A percentile compares a stretch with the other conserved stretches of the same genome.
Conservation (phyloP, 2,797 vertebrate species). For the Cynodonichthys magdalenae region DNA sequence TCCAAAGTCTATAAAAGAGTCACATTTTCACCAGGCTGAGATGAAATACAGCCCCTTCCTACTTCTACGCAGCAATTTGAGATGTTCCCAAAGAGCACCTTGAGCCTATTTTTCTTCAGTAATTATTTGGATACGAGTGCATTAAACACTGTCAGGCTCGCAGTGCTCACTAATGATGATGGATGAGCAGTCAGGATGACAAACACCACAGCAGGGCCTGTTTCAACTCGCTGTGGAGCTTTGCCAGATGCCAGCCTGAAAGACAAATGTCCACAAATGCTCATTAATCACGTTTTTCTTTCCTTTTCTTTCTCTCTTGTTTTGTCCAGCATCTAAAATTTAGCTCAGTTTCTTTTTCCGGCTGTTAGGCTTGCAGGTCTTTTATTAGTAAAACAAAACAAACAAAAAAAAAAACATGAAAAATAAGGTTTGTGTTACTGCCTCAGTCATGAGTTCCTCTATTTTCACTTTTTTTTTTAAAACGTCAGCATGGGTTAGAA, state of each 20-base stretch:
- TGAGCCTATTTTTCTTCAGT: conserved; percentile 66
- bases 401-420: too few species aligned
- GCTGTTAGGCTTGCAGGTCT: background rate
- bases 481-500: too few species aligned
- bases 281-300: conserved; percentile 45
- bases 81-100: conserved; percentile 41
- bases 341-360: background rate
- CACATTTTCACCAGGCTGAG: conserved; percentile 2
- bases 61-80: conserved; percentile 5
- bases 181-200: conserved; percentile 73
- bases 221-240: conserved; percentile 69
- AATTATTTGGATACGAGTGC: conserved; percentile 68
- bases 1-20: conserved; percentile 23
- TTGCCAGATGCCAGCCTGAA: conserved; percentile 65
- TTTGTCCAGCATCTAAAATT: background rate
- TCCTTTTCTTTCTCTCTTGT: background rate
- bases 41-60: background rate
- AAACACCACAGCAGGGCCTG: conserved; percentile 72
- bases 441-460: background rate
- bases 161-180: conserved; percentile 76
- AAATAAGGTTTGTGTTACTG: too few species aligned
- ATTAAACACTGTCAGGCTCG: conserved; percentile 58
- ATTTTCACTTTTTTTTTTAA: background rate
- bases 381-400: background rate
- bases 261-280: conserved; percentile 63